A percentile compares a stretch with the other conserved stretches of the same genome.
phyloP scores from a whole-genome alignment of 1,140 invertebrate genomes.

The Metaphire vulgaris region DNA sequence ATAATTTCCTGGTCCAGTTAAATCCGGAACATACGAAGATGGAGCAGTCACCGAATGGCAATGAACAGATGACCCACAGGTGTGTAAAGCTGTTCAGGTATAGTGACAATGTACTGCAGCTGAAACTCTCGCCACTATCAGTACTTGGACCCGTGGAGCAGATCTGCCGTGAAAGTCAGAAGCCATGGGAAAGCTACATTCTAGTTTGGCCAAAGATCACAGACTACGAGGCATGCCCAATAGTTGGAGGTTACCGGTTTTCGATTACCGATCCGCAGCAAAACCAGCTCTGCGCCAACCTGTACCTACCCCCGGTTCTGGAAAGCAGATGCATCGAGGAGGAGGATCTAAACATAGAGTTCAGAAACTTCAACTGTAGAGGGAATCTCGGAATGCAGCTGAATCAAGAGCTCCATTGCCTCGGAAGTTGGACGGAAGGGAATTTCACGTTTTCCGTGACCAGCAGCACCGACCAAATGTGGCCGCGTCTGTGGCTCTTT shows the following conservation, averaged over 20 bases:
- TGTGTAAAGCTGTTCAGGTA: not conserved
- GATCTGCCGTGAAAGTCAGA: not conserved
- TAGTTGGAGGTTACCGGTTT: not conserved
- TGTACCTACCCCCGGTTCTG: slow-evolving; percentile 5
- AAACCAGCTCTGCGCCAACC: not conserved
- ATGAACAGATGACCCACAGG: too few species aligned
- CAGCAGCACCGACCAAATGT: slow-evolving; percentile 11
- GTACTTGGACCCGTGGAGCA: not conserved
- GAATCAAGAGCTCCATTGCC: slow-evolving; percentile 11
- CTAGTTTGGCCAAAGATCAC: not conserved
- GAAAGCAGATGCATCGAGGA: slow-evolving; percentile 21
- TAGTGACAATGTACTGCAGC: not conserved
- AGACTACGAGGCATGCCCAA: not conserved
- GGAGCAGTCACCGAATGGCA: too few species aligned
- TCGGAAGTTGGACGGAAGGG: slow-evolving; percentile 22
- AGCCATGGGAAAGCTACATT: not conserved
- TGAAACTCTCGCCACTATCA: not conserved
- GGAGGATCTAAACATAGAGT: slow-evolving; percentile 20
- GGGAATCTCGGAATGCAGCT: slow-evolving; percentile 13
- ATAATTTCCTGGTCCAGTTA: too few species aligned
- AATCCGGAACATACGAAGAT: too few species aligned
- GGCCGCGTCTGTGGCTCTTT: slow-evolving; percentile 24
- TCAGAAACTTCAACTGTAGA: slow-evolving; percentile 19
- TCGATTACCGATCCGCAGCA: not conserved
- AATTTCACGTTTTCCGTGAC: slow-evolving; percentile 16